Conservation (phyloP, 1,140 invertebrate genomes). For the Oreohelix idahoensis region DNA sequence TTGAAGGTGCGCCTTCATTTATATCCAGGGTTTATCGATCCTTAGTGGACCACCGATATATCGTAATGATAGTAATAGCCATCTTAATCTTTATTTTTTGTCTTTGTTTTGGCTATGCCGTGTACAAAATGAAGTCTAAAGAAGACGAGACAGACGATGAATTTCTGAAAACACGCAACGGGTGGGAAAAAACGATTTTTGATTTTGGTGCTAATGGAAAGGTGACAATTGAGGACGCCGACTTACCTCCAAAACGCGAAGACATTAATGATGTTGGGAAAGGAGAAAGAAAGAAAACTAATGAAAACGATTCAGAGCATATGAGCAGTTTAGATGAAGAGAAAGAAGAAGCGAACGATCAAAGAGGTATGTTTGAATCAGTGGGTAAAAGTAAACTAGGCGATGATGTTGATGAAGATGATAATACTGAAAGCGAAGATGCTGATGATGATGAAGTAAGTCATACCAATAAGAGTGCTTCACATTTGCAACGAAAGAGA, state of each 20-base stretch:
- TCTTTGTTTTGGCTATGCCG: background rate
- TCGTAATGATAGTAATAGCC: background rate
- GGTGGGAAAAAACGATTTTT: background rate
- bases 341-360: background rate
- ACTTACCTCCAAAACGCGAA: background rate
- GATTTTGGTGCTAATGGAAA: background rate
- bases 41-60: background rate
- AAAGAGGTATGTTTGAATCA: background rate
- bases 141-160: conserved; percentile 11
- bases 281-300: background rate
- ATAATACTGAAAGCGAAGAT: background rate
- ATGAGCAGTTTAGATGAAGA: background rate
- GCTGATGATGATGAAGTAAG: background rate
- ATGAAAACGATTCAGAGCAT: background rate
- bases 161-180: background rate
- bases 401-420: background rate
- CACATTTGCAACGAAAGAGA: background rate
- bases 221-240: background rate
- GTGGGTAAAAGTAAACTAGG: background rate
- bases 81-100: background rate
- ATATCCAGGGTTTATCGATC: background rate
- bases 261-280: background rate
- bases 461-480: background rate
- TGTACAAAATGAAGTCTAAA: background rate
- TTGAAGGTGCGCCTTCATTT: conserved; percentile 2